Conservation (phyloP, 1,140 invertebrate species). For the Calosoma granatense region DNA sequence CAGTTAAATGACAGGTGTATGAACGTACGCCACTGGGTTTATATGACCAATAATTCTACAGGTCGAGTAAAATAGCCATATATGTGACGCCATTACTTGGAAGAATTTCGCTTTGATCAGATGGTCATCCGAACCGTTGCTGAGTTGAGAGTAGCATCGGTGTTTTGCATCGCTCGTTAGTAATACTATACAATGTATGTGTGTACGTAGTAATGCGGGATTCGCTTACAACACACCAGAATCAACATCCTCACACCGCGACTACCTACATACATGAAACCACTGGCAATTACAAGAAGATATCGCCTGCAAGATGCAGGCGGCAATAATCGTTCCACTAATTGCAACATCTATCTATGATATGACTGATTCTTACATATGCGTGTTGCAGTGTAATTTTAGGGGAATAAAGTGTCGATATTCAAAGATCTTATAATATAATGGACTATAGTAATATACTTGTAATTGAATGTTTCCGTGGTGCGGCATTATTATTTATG, state of each 20-base stretch:
- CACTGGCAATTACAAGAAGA: not conserved
- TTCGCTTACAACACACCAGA: not conserved
- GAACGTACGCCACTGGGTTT: not conserved
- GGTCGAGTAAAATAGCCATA: not conserved
- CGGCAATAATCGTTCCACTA: no score
- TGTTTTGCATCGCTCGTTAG: constrained; percentile 1
- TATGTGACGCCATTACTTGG: not conserved
- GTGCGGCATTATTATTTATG: no score
- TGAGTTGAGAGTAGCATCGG: not conserved
- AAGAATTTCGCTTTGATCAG: constrained; percentile 8
- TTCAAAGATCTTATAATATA: no score
- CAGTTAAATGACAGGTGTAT: no score
- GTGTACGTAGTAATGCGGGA: not conserved
- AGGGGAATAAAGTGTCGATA: no score
- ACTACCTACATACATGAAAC: not conserved
- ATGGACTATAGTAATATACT: no score
- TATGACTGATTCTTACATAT: no score
- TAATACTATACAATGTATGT: not conserved
- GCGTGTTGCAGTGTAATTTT: no score
- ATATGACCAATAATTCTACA: constrained; percentile 4
- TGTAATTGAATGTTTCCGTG: no score
- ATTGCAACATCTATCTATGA: no score
- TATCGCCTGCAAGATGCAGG: no score
- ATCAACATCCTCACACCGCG: not conserved
- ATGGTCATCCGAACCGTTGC: not conserved